Evolutionary conservation across 2,797 vertebrate genomes (phyloP).

Genomic region (Chloroceryle amazona): DNA sequence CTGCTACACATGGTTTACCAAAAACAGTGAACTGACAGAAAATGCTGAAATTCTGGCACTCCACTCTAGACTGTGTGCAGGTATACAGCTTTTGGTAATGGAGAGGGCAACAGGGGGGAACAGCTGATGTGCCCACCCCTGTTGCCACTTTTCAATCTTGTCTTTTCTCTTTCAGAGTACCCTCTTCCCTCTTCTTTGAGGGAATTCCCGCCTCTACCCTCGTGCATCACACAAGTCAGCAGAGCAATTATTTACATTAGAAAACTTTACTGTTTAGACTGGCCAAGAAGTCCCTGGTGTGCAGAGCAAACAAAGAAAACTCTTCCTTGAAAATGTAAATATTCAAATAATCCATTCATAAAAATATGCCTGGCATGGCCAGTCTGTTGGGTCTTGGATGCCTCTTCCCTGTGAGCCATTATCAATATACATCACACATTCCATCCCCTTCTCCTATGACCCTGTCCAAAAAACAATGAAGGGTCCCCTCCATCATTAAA

Average conservation of each 20-base stretch:
- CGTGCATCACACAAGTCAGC: background rate
- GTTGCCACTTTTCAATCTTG: background rate
- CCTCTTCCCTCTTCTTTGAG: background rate
- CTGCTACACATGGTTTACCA: background rate
- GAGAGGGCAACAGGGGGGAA: fast-evolving
- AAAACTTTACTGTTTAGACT: slow-evolving; percentile 54
- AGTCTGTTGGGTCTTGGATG: background rate
- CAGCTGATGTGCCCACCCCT: background rate
- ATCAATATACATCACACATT: background rate
- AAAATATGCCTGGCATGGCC: background rate
- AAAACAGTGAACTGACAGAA: background rate
- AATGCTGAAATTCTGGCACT: background rate
- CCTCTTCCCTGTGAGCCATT: background rate
- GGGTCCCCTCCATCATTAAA: background rate
- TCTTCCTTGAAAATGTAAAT: slow-evolving; percentile 35
- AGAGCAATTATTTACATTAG: slow-evolving; percentile 50
- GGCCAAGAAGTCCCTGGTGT: slow-evolving; percentile 5
- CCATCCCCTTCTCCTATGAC: background rate
- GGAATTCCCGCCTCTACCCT: background rate
- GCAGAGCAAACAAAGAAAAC: slow-evolving; percentile 29
- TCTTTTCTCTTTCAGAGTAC: background rate
- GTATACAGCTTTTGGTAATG: fast-evolving
- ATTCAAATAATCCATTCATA: slow-evolving; percentile 48
- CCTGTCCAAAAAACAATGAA: background rate
- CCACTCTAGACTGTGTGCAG: background rate